Evolutionary conservation across 2,113 vertebrate genomes (phyloP), one percentile per base, ranked within the genome.

Genomic region (Saimiri boliviensis): DNA sequence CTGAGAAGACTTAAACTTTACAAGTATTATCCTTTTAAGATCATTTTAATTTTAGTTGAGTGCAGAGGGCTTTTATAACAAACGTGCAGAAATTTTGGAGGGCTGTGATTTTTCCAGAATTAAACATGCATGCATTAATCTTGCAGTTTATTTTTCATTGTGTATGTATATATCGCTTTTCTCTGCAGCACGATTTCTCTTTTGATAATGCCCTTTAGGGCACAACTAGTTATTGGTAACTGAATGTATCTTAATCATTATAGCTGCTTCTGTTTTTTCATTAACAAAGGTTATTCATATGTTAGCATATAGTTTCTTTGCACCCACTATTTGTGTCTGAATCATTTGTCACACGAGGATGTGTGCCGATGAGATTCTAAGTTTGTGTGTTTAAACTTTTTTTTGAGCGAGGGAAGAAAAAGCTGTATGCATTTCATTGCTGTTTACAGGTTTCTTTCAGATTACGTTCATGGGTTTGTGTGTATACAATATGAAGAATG

Each of bases 191-290:
- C 98, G 98, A 98, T 97, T 98, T 98, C 97, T 94, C 93, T 96
- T 98, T 97, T 83, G 97, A 98, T 98, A 97, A 98, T 97, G 98
- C 98, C 98, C 98, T 92, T 79, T 95, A 95, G 93, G 98, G 98
- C 98, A 98, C 98, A 98, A 95, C 98, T 98, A 98, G 98, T 98
- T 98, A 98, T 96, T 98, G 98, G 98, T 99, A 98, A 98, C 98
- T 98, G 98, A 99, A 99, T 99, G 99, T 99, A 98, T 98, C 98
- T 98, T 98, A 98, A 98, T 98, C 98, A 98, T 98, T 98, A 98
- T 95, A 98, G 99, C 98, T 98, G 98, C 99, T 99, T 99, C 97
- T 98, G 98, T 95, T 97, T 54, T 93, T 89, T 97, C 98, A 98
- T 99, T 99, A 99, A 99, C 98, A 96, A 96, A 98, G 98, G 98